Evolutionary conservation across 1,140 invertebrate genomes (phyloP).

Genomic region (Neodiprion lecontei): DNA sequence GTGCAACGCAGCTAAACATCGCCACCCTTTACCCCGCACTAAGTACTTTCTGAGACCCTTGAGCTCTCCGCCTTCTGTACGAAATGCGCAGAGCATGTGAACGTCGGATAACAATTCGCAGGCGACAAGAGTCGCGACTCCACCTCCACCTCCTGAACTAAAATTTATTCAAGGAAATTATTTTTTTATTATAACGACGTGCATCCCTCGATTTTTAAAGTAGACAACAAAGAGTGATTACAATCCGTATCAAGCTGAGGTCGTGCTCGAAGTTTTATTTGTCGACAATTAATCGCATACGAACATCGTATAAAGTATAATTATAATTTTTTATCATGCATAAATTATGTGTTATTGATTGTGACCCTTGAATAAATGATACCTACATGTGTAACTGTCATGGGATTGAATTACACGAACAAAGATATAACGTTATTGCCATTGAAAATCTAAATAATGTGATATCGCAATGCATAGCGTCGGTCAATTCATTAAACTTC

Average conservation of each 20-base stretch:
- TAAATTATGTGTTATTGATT: no score
- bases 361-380: no score
- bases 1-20: constrained; percentile 65
- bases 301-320: no score
- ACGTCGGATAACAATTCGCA: constrained; percentile 71
- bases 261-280: no score
- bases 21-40: constrained; percentile 68
- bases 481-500: no score
- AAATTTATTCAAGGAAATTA: constrained; percentile 12
- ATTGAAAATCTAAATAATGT: no score
- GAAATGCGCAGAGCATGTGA: constrained; percentile 62
- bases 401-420: no score
- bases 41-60: constrained; percentile 63
- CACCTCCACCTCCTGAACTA: constrained; percentile 56
- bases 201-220: constrained; percentile 13
- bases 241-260: not conserved
- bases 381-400: no score
- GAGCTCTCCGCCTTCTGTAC: constrained; percentile 55
- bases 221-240: constrained; percentile 20
- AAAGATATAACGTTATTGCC: no score
- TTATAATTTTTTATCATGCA: no score
- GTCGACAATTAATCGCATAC: no score
- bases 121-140: constrained; percentile 66
- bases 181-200: not conserved
- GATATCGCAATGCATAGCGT: no score